Evolutionary conservation across 1,140 invertebrate genomes (phyloP).

Genomic region (Macrobrachium nipponense): DNA sequence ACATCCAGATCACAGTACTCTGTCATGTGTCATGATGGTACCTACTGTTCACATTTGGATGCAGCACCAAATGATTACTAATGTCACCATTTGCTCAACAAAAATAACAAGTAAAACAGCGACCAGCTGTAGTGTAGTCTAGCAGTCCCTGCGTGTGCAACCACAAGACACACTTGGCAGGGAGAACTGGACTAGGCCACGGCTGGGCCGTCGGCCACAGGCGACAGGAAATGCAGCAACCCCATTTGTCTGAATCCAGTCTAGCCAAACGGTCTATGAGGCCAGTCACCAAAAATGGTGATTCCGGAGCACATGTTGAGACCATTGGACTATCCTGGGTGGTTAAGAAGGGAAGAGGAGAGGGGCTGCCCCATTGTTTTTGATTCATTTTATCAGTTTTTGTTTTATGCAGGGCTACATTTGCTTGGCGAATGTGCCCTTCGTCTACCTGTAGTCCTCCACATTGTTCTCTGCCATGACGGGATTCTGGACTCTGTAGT

Average conservation of each 20-base stretch:
- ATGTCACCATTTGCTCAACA: constrained; percentile 38
- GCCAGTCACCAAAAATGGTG: neutral
- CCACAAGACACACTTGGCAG: neutral
- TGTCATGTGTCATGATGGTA: too few relatives aligned
- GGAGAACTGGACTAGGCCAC: constrained; percentile 4
- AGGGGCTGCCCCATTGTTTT: neutral
- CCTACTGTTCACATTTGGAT: neutral
- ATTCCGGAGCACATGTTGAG: neutral
- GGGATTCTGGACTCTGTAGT: constrained; percentile 72
- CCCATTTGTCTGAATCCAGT: neutral
- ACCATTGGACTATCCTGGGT: neutral
- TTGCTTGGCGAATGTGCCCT: neutral
- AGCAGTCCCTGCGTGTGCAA: constrained; percentile 1
- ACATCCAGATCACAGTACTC: too few relatives aligned
- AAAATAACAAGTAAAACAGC: constrained; percentile 22
- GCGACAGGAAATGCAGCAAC: constrained; percentile 21
- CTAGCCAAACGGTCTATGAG: constrained; percentile 30
- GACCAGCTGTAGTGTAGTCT: constrained; percentile 2
- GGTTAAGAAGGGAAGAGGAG: neutral
- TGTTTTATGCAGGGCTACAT: neutral
- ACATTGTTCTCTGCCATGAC: constrained; percentile 75
- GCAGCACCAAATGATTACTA: neutral
- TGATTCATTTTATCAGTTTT: too few relatives aligned
- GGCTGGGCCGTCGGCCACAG: neutral
- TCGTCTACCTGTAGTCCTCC: constrained; percentile 72